Base-by-base conservation (phyloP, 2,797 vertebrate species). In the Picus viridis region DNA sequence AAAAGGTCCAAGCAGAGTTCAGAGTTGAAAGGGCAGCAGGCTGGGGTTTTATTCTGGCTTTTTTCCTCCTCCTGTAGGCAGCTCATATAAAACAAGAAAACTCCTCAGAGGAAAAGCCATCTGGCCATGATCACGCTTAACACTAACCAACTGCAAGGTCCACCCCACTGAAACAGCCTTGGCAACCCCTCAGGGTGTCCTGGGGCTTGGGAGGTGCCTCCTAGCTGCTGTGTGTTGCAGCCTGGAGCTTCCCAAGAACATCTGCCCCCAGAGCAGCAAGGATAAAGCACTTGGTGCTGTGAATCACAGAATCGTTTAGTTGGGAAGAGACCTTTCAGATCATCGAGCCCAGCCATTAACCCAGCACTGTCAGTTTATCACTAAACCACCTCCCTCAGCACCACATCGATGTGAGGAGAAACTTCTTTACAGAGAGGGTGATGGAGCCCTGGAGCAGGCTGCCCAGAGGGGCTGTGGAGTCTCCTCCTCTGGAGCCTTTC, bases 1-100 rank as follows among this genome's bases (percentile, higher is more conserved):
- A 63, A 36, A 29, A 76, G 83, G 63, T 91, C 85, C 92, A 47
- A 77, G 70, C 67, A 68, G 85, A 89, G 79, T 24, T 88, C 43
- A 20, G 56, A 32, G 23, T 16, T 56, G 49, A 2, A 51, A 64
- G 85, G 72, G 71, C 70, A 78, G 47, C 34, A 70, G 13, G 30
- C 76, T 90, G 51, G 75, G 39, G 7, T 16, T 72, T 92, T 88
- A 16, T 16, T 16, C 41, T 16, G 8, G 15, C 23, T 8, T 36
- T 3, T 7, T 9, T 11, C 10, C 32, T 15, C 3, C 4, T 9
- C 16, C 22, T 2, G 1, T 9, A 67, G 20, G 1, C 39, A 16
- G 24, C 19, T 63, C 14, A 7, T 51, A 11, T 34, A 75, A 45
- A 29, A 16, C 5, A 19, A 36, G 43, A 32, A 27, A 7, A 12